phyloP scores from a whole-genome alignment of 2,888 invertebrate genomes.

The Troglohyphantes excavatus region DNA sequence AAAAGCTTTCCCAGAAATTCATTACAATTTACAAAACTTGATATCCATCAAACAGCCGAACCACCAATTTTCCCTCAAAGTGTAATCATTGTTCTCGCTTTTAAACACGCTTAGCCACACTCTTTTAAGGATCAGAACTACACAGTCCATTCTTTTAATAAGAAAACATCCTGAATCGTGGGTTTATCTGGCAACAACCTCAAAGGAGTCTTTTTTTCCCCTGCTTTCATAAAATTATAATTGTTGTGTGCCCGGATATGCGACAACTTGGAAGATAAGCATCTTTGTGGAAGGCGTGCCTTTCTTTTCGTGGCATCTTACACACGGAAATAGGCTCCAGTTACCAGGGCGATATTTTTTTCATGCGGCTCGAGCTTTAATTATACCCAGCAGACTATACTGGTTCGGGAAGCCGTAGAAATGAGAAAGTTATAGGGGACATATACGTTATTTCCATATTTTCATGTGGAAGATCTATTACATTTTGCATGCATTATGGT shows the following conservation, averaged over 20 bases:
- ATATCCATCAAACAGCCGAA: not conserved
- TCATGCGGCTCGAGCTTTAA: conserved; percentile 39
- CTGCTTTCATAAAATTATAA: conserved; percentile 25
- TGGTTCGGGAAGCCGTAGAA: conserved; percentile 26
- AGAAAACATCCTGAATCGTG: not conserved
- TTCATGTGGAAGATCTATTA: conserved; percentile 10
- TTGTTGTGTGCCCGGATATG: conserved; percentile 51
- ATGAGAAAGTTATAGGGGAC: not conserved
- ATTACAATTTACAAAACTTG: not conserved
- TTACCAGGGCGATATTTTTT: conserved; percentile 37
- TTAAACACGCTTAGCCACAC: not conserved
- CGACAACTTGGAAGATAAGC: conserved; percentile 25
- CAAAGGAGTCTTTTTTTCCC: conserved; percentile 3
- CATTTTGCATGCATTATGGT: not conserved
- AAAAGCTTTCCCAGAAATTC: not conserved
- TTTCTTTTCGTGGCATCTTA: not conserved
- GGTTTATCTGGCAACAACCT: not conserved
- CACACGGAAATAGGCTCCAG: conserved; percentile 60
- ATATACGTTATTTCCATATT: not conserved
- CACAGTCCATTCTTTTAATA: not conserved
- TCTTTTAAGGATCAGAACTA: not conserved
- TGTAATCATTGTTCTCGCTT: not conserved
- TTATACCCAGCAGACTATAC: conserved; percentile 29
- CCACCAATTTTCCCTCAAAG: not conserved
- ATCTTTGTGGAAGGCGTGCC: conserved; percentile 7